Conservation (phyloP, 2,797 vertebrate species). For the Brachyalestes nurse region DNA sequence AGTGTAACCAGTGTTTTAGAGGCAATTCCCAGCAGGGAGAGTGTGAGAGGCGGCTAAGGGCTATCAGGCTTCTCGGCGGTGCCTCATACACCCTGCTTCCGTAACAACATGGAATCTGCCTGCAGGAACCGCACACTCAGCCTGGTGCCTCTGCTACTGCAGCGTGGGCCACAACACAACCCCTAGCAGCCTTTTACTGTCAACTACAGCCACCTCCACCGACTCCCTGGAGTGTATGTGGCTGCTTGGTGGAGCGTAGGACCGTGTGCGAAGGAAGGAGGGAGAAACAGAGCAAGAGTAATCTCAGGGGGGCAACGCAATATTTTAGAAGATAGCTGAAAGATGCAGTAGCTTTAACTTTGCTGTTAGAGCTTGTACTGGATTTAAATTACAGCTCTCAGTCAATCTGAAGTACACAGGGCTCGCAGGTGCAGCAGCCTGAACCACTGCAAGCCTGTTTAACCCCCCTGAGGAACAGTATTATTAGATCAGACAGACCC, state of each 20-base stretch:
- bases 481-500: constrained; percentile 30
- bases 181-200: constrained; percentile 8
- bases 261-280: neutral
- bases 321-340: neutral
- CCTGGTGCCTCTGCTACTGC: constrained; percentile 21
- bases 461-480: constrained; percentile 9
- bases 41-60: constrained; percentile 31
- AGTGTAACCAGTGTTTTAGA: constrained; percentile 28
- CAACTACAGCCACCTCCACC: constrained; percentile 5
- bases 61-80: constrained; percentile 14
- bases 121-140: constrained; percentile 24
- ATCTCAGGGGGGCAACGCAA: neutral
- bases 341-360: neutral
- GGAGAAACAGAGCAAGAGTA: neutral
- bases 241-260: neutral
- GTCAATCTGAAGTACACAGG: neutral
- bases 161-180: neutral
- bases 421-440: neutral
- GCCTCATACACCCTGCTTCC: constrained; percentile 38
- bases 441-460: neutral
- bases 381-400: neutral
- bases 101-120: constrained; percentile 33
- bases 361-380: neutral
- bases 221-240: neutral
- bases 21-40: constrained; percentile 29